Conservation (phyloP, 2,113 vertebrate genomes). For the Myiozetetes cayanensis region DNA sequence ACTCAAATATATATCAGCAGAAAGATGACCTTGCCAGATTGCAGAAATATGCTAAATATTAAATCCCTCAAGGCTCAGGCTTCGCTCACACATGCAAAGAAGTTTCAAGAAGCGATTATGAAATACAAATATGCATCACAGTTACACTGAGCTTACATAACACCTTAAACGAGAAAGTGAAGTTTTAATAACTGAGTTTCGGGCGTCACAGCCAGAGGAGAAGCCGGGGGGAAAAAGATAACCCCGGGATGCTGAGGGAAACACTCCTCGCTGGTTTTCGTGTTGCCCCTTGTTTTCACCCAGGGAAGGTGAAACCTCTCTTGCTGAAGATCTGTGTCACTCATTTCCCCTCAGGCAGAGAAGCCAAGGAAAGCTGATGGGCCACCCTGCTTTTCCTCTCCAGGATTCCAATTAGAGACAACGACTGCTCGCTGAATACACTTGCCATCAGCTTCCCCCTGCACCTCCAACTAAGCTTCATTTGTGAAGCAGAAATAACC, state of each 20-base stretch:
- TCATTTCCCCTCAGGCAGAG: background rate
- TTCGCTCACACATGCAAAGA: constrained; percentile 38
- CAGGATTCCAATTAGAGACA: constrained; percentile 3
- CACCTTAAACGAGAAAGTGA: background rate
- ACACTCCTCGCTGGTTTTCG: background rate
- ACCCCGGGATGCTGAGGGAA: background rate
- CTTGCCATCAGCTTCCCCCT: background rate
- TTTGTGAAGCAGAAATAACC: background rate
- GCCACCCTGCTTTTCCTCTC: background rate
- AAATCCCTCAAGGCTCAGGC: constrained; percentile 41
- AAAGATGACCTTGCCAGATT: constrained; percentile 59
- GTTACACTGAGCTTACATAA: constrained; percentile 29
- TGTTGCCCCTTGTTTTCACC: background rate
- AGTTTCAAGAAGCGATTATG: constrained; percentile 43
- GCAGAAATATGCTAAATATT: constrained; percentile 53
- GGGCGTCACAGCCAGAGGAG: background rate
- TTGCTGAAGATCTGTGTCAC: background rate
- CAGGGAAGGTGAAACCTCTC: background rate
- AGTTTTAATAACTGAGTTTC: background rate
- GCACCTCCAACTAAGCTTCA: background rate
- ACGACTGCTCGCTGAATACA: background rate
- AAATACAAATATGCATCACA: background rate
- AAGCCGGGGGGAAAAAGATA: background rate
- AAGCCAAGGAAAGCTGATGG: background rate
- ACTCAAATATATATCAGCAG: constrained; percentile 45